Evolutionary conservation across 2,888 invertebrate species (phyloP).

Genomic region (Pterostichus niger): DNA sequence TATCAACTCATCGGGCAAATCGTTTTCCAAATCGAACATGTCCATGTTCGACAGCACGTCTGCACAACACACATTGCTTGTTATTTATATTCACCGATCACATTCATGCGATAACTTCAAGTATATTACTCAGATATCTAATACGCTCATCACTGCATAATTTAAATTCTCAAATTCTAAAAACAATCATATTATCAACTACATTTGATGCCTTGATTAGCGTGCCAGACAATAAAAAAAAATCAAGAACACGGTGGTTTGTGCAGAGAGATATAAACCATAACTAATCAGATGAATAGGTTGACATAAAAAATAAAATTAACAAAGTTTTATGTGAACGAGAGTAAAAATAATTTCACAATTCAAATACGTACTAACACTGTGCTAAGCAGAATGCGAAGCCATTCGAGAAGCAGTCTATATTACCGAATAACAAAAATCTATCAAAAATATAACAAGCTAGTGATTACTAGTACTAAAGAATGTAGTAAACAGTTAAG

Average conservation of each 20-base stretch:
- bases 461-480: conserved; percentile 23
- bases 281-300: conserved; percentile 35
- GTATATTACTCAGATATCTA: conserved; percentile 7
- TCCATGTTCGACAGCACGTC: conserved; percentile 91
- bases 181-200: neutral
- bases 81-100: neutral
- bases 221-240: conserved; percentile 31
- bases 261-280: conserved; percentile 57
- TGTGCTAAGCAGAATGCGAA: conserved; percentile 37
- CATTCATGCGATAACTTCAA: neutral
- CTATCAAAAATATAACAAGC: conserved; percentile 10
- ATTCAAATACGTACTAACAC: conserved; percentile 45
- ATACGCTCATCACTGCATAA: conserved; percentile 44
- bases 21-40: conserved; percentile 94
- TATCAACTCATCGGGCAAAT: conserved; percentile 94
- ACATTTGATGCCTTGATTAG: conserved; percentile 41
- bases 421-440: conserved; percentile 32
- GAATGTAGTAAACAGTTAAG: conserved; percentile 37
- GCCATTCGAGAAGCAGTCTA: conserved; percentile 53
- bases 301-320: neutral
- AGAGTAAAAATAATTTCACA: conserved; percentile 13
- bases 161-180: neutral
- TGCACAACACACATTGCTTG: conserved; percentile 72
- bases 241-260: conserved; percentile 63
- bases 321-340: conserved; percentile 32